phyloP scores from a whole-genome alignment of 2,797 vertebrate genomes.

The Epinephelus awoara region DNA sequence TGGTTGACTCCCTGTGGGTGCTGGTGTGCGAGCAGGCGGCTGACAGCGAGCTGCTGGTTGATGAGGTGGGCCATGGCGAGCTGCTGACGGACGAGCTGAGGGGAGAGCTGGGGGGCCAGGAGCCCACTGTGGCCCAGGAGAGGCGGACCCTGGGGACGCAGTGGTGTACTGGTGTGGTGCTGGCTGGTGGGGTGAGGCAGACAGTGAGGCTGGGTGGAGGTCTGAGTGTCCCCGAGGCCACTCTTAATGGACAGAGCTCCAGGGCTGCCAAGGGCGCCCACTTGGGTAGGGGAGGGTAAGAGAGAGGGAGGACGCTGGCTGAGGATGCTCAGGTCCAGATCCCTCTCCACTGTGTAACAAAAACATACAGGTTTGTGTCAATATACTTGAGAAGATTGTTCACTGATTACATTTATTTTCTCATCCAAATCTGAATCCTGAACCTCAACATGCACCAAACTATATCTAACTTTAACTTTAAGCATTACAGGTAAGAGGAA shows the following conservation, averaged over 20 bases:
- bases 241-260: constrained; percentile 72
- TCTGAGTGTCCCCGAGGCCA: constrained; percentile 67
- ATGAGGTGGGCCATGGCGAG: constrained; percentile 98
- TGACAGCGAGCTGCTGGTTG: constrained; percentile 97
- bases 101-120: constrained; percentile 93
- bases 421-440: background rate
- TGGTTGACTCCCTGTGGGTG: constrained; percentile 85
- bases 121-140: constrained; percentile 91
- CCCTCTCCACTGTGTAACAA: constrained; percentile 90
- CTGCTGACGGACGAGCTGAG: constrained; percentile 94
- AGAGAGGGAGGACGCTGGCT: constrained; percentile 91
- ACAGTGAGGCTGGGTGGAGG: constrained; percentile 66
- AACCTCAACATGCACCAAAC: constrained; percentile 1
- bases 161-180: constrained; percentile 92
- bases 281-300: constrained; percentile 71
- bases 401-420: background rate
- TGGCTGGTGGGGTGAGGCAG: constrained; percentile 91
- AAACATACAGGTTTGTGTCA: constrained; percentile 24
- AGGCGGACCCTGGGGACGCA: constrained; percentile 89
- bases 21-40: constrained; percentile 95
- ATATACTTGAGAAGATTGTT: background rate
- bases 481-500: no score
- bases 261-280: constrained; percentile 86
- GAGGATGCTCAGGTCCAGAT: constrained; percentile 92
- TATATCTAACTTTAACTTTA: background rate